Base-by-base conservation (phyloP, 2,888 invertebrate genomes). In the Euspilapteryx auroguttella region DNA sequence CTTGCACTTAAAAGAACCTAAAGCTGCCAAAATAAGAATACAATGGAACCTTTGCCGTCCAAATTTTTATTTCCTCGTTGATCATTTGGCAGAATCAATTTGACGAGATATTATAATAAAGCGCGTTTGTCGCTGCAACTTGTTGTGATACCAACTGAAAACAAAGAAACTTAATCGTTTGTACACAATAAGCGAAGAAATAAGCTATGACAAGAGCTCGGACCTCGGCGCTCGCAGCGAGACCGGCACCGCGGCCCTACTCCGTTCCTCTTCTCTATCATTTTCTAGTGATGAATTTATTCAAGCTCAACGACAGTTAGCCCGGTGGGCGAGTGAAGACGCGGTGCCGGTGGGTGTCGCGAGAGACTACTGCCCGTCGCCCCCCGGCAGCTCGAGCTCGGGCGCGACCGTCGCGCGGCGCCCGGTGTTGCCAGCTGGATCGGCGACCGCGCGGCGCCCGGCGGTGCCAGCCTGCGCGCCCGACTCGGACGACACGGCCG, bases 251-350 rank as follows among this genome's bases (percentile, higher is more conserved):
- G 29, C 32, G 32, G 38, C 42, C 39, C 37, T 45, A 55, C 47
- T 81, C 82, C 82, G 81, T 82, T 81, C 79, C 82, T 82, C 83
- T 81, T 81, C 82, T 69, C 85, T 85, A 83, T 86, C 87, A 86
- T 87, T 88, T 89, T 89, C 85, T 89, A 91, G 90, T 89, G 90
- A 89, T 89, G 89, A 89, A 85, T 91, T 90, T 89, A 89, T 90
- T 89, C 89, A 91, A 89, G 90, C 91, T 89, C 91, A 89, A 87
- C 90, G 87, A 87, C 89, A 87, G 84, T 85, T 89, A 88, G 90
- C 87, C 86, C 89, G 88, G 83, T 90, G 90, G 89, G 90, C 89
- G 83, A 91, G 89, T 87, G 89, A 90, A 81, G 89, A 89, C 76
- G 79, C 79, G 66, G 80, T 82, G 69, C 79, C 78, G 69, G 79